Evolutionary conservation across 1,140 invertebrate species (phyloP), one percentile per base, ranked within the genome.

Genomic region (Elymnias hypermnestra): DNA sequence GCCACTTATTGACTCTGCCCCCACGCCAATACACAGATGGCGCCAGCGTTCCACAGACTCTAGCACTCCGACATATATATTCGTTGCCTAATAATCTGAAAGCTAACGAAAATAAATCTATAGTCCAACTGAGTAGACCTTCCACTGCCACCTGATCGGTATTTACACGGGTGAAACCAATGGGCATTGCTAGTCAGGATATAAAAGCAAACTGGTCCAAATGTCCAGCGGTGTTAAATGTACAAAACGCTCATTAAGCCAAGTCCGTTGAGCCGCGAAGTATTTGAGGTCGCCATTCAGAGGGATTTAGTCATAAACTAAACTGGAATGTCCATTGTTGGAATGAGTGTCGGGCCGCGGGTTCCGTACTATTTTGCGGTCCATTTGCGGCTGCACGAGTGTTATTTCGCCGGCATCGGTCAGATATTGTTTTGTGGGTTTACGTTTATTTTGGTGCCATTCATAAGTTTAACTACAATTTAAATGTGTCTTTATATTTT

Each of bases 351-450:
- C 15, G 22, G 15, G 33, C 35, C 38, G 46, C 35, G 40, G 18
- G 37, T 48, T 47, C 40, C n/a, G 29, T 21, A 48, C 57, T 52
- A 59, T 59, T 55, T 44, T 51, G 57, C 23, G 57, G 47, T 55
- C 36, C 39, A 59, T 59, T 55, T 59, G 52, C 29, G 52, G 47
- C 25, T 7, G 42, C n/a, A 7, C 22, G 15, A 31, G 6, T 26
- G 48, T 33, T 52, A 43, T 47, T 53, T 47, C 44, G 40, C 40
- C 15, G 9, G 31, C 15, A 21, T 28, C 49, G 54, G 48, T 52
- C 45, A 38, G 29, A 44, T 48, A 33, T 43, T 33, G 29, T 42
- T 22, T 31, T 42, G 26, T 17, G 17, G 9, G 40, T 21, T 41
- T 15, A 17, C 15, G 31, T 31, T 29, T 3, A 29, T 12, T 29